These are phyloP conservation scores for Champsocephalus esox DNA, from an alignment of 2,797 vertebrate genomes.

Conservation along the genomic window DNA sequence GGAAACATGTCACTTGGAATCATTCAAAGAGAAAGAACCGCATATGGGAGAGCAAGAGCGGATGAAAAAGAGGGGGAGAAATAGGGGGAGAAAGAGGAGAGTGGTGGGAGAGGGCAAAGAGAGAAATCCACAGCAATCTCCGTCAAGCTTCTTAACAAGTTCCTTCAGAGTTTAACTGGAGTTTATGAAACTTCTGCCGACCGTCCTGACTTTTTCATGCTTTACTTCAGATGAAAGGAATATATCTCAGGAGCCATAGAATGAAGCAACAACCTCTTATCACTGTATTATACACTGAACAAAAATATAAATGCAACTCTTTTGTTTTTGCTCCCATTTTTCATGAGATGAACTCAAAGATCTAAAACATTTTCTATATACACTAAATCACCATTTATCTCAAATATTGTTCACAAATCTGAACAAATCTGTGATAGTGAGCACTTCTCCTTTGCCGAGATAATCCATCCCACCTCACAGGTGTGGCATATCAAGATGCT, in stretches of 20 bases:
- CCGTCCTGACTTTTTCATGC: slow-evolving; percentile 23
- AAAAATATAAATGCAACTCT: no score
- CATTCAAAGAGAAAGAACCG: slow-evolving; percentile 74
- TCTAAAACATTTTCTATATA: no score
- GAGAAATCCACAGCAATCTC: slow-evolving; percentile 66
- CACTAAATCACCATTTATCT: no score
- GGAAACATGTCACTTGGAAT: slow-evolving; percentile 86
- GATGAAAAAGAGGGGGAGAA: slow-evolving; percentile 56
- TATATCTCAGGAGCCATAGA: not conserved
- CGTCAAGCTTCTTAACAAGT: slow-evolving; percentile 60
- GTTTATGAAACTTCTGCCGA: slow-evolving; percentile 41
- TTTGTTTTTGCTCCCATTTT: no score
- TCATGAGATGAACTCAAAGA: no score
- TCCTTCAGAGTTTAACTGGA: slow-evolving; percentile 57
- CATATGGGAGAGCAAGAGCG: slow-evolving; percentile 69
- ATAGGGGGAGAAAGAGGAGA: slow-evolving; percentile 34
- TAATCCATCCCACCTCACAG: no score
- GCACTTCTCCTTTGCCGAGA: no score
- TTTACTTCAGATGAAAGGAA: slow-evolving; percentile 5
- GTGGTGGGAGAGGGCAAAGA: slow-evolving; percentile 51
- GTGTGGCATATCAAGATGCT: no score
- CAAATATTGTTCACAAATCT: no score
- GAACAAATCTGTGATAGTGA: no score
- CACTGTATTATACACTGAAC: not conserved
- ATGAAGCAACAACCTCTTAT: not conserved